These are phyloP conservation scores for Scaptomyza polygonia DNA, from an alignment of 2,888 invertebrate species.

Conservation along the genomic window DNA sequence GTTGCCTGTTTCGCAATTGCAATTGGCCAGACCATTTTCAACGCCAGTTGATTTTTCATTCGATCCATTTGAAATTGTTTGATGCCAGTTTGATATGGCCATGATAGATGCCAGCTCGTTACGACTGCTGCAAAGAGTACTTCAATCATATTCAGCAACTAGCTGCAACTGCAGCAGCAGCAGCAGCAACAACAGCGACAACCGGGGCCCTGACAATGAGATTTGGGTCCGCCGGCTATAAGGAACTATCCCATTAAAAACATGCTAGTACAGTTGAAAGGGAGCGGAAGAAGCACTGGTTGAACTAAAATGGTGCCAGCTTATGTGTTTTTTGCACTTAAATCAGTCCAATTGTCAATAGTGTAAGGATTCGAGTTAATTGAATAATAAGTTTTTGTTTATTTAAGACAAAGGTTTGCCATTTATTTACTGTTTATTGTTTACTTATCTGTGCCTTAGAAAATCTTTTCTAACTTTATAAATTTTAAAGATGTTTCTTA, in stretches of 20 bases:
- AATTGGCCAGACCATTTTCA: constrained; percentile 72
- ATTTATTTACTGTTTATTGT: too few species aligned
- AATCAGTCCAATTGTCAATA: not conserved
- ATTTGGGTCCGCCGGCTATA: constrained; percentile 33
- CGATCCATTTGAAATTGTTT: constrained; percentile 80
- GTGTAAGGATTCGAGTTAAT: not conserved
- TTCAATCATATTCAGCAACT: constrained; percentile 67
- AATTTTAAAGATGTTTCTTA: too few species aligned
- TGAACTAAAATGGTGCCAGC: not conserved
- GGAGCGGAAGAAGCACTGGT: not conserved
- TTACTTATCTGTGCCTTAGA: not conserved
- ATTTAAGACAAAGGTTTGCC: not conserved
- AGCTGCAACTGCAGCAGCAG: constrained; percentile 13
- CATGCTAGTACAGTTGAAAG: not conserved
- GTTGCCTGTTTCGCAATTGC: constrained; percentile 64
- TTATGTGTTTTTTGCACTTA: not conserved
- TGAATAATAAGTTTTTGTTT: constrained; percentile 1
- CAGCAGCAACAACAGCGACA: constrained; percentile 14
- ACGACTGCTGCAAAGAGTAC: constrained; percentile 58
- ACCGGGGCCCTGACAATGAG: constrained; percentile 45
- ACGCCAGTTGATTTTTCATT: constrained; percentile 80
- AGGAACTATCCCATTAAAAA: constrained; percentile 30
- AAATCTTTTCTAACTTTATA: too few species aligned
- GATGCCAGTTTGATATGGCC: constrained; percentile 77
- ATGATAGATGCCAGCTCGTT: constrained; percentile 79